Conservation (phyloP, 2,888 invertebrate genomes). For the Phorcus lineatus region DNA sequence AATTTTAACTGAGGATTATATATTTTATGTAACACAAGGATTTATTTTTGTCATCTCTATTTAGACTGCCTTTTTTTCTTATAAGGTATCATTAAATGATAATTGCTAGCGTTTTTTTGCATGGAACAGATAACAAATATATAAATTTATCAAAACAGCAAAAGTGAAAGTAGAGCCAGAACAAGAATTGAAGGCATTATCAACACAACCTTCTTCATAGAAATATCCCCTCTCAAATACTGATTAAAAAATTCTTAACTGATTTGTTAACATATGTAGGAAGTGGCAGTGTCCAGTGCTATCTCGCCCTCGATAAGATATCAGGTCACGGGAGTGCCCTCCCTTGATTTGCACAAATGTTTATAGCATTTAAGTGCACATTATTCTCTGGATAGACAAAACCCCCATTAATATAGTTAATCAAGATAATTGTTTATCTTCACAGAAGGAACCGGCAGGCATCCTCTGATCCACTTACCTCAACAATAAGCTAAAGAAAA, state of each 20-base stretch:
- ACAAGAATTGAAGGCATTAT: background rate
- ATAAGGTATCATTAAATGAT: too few species aligned
- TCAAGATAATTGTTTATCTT: constrained; percentile 1
- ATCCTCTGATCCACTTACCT: background rate
- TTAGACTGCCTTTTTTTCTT: too few species aligned
- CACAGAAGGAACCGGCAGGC: background rate
- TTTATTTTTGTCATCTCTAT: too few species aligned
- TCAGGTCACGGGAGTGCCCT: constrained; percentile 8
- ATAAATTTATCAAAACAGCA: too few species aligned
- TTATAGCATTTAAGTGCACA: background rate
- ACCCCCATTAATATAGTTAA: constrained; percentile 16
- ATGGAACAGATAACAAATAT: too few species aligned
- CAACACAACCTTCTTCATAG: background rate
- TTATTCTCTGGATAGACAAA: constrained; percentile 16
- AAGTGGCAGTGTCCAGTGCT: constrained; percentile 9
- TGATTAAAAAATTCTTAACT: constrained; percentile 15
- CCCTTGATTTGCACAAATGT: constrained; percentile 5
- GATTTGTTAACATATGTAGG: constrained; percentile 21
- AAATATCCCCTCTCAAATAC: background rate
- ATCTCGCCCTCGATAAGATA: constrained; percentile 5
- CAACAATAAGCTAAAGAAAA: constrained; percentile 18
- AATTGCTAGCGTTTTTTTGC: too few species aligned
- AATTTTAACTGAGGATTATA: too few species aligned
- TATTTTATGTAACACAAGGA: too few species aligned
- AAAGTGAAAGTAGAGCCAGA: too few species aligned